phyloP scores from a whole-genome alignment of 2,888 invertebrate genomes.

The Drosophila neoperkinsi region DNA sequence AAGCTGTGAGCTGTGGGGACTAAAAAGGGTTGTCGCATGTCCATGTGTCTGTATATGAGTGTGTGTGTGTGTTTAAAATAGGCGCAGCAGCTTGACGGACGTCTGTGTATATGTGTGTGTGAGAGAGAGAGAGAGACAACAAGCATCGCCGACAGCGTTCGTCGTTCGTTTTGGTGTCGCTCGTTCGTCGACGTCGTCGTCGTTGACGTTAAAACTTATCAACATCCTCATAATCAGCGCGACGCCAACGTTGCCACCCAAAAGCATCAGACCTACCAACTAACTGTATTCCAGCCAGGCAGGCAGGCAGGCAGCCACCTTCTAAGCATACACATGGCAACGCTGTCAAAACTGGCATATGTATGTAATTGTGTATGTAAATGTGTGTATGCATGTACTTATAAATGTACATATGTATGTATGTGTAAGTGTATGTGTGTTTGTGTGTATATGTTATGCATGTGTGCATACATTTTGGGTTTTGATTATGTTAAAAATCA shows the following conservation, averaged over 20 bases:
- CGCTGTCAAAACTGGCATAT: conserved; percentile 51
- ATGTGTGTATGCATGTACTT: conserved; percentile 10
- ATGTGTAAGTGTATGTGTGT: conserved; percentile 19
- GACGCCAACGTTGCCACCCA: conserved; percentile 65
- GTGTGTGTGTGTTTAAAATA: conserved; percentile 58
- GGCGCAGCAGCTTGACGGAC: conserved; percentile 73
- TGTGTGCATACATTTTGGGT: conserved; percentile 73
- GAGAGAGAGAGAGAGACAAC: conserved; percentile 52
- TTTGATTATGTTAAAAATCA: conserved; percentile 84
- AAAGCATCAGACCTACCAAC: conserved; percentile 30
- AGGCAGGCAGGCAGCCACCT: conserved; percentile 20
- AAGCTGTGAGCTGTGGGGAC: conserved; percentile 19
- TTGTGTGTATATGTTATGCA: conserved; percentile 25
- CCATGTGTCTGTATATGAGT: conserved; percentile 35
- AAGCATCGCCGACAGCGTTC: conserved; percentile 45
- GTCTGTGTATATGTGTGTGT: conserved; percentile 22
- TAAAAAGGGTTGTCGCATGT: conserved; percentile 67
- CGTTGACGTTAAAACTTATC: conserved; percentile 73
- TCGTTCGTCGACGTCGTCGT: conserved; percentile 36
- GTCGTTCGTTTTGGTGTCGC: conserved; percentile 55
- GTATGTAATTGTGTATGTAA: conserved; percentile 5
- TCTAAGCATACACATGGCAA: conserved; percentile 61
- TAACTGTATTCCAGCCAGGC: conserved; percentile 16
- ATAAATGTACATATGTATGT: conserved; percentile 16
- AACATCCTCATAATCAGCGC: conserved; percentile 81